Evolutionary conservation across 2,113 vertebrate genomes (phyloP), one percentile per base, ranked within the genome.

Genomic region (Lepidothrix coronata): DNA sequence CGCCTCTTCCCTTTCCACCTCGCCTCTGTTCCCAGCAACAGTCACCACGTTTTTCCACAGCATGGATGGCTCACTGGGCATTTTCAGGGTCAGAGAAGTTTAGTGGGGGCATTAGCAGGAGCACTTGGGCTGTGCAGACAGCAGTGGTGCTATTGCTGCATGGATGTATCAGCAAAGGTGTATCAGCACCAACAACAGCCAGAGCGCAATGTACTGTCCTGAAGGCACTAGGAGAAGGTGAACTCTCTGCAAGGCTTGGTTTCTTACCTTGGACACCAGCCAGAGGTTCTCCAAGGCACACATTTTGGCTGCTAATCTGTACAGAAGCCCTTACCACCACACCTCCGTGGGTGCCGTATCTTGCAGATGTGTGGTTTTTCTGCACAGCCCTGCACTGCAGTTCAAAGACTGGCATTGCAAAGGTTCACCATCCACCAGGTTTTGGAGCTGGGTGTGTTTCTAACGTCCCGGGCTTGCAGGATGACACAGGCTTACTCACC

Each of bases 401-500:
- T 46, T 72, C 5, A 3, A 27, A 49, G 67, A 1, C 31, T 46
- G 46, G 18, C 46, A 8, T 4, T 62, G 86, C 71, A 77, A 15
- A 48, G 0, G 8, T 30, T 80, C 59, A 11, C 54, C n/a, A 20
- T 61, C 27, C 54, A 9, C 21, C 3, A 31, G 35, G 19, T 24
- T 89, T 35, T 28, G 89, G 30, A 44, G 80, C 72, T 89, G 95
- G 86, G 68, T 80, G 83, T 95, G 91, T 89, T 91, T 74, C 58
- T 58, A 1, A n/a, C 5, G 0, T 82, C 72, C 58, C 5, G 14
- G 67, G n/a, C 76, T 84, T 35, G 63, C 76, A 58, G 83, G 67
- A 66, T 96, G 95, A 91, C 83, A 72, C 89, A 79, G 93, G 21
- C 59, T 93, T 91, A 83, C 86, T 96, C 95, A 89, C 55, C 62